A percentile compares a stretch with the other conserved stretches of the same genome.
Evolutionary conservation across 2,113 vertebrate species (phyloP).

Genomic region (Cettia cetti): DNA sequence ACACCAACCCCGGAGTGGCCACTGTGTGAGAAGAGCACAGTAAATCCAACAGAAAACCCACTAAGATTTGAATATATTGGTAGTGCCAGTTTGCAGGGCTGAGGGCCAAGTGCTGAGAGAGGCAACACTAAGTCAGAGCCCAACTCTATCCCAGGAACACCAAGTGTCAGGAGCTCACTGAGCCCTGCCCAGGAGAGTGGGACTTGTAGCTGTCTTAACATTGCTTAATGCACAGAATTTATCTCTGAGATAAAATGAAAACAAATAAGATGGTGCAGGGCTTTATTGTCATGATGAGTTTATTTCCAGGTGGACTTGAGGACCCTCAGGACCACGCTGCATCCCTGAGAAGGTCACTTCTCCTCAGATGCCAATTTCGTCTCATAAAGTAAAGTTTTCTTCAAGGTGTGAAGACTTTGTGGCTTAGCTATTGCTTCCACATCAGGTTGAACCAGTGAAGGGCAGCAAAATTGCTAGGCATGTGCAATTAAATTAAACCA

Average conservation of each 20-base stretch:
- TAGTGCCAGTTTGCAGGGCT: background rate
- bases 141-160: background rate
- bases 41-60: background rate
- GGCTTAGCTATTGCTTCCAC: background rate
- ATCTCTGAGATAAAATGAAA: background rate
- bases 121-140: background rate
- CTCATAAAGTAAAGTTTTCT: background rate
- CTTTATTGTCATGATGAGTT: background rate
- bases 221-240: background rate
- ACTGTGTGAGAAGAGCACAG: background rate
- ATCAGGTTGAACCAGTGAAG: background rate
- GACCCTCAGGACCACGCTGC: fast-evolving
- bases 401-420: background rate
- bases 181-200: background rate
- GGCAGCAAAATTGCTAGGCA: background rate
- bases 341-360: background rate
- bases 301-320: background rate
- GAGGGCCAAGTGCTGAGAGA: background rate
- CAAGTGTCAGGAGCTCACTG: fast-evolving
- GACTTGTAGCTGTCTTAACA: background rate
- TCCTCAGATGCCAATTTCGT: background rate
- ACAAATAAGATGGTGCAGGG: background rate
- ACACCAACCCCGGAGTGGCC: background rate
- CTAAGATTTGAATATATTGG: background rate
- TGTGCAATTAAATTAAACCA: constrained; percentile 5